Evolutionary conservation across 2,888 invertebrate genomes (phyloP).

Genomic region (Tuta absoluta): DNA sequence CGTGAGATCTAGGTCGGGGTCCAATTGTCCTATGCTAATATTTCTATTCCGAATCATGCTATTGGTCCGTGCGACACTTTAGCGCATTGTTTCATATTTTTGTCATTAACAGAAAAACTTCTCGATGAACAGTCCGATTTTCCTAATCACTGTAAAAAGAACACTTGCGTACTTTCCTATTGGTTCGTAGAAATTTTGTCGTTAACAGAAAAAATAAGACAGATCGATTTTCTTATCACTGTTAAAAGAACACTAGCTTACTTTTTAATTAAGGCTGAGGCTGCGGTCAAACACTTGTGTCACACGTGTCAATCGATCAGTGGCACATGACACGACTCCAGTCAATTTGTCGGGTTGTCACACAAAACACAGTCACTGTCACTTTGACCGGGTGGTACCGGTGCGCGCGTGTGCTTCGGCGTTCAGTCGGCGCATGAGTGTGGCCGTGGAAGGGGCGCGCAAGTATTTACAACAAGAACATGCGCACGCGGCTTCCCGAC

Average conservation of each 20-base stretch:
- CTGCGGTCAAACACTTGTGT: conserved; percentile 70
- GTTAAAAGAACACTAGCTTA: conserved; percentile 63
- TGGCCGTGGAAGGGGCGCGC: conserved; percentile 76
- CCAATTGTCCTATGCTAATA: conserved; percentile 38
- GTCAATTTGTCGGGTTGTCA: conserved; percentile 60
- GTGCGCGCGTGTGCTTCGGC: conserved; percentile 65
- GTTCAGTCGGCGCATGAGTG: conserved; percentile 79
- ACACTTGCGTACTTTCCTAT: no score
- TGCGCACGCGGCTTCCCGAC: conserved; percentile 54
- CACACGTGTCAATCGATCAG: conserved; percentile 58
- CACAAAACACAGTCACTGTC: conserved; percentile 53
- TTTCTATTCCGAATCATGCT: conserved; percentile 36
- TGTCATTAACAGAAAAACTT: neutral
- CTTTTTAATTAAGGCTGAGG: conserved; percentile 75
- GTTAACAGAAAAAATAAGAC: neutral
- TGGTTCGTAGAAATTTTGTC: no score
- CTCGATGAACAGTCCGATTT: neutral
- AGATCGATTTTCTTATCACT: neutral
- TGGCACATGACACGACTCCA: conserved; percentile 71
- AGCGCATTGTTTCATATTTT: conserved; percentile 23
- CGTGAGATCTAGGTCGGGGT: conserved; percentile 78
- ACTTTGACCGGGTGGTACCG: conserved; percentile 59
- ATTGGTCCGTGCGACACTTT: conserved; percentile 17
- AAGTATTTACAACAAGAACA: conserved; percentile 78
- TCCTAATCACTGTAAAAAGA: neutral